Evolutionary conservation across 2,888 invertebrate species (phyloP), one percentile per base, ranked within the genome.

Genomic region (Crioceris asparagi): DNA sequence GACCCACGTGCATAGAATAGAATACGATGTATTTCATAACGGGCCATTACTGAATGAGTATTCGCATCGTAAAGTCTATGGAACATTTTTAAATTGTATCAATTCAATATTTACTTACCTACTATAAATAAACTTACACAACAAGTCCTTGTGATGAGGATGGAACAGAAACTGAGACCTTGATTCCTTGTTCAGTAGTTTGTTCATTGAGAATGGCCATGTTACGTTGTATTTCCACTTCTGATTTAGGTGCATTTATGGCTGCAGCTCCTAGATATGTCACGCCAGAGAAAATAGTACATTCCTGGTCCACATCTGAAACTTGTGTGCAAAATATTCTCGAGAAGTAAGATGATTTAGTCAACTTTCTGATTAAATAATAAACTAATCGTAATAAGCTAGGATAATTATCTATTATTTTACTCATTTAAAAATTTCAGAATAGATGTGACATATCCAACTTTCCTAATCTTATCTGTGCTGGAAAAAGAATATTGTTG

Each of bases 1-100:
- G 80, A 76, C 5, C 97, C 97, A 32, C 92, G 81, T 5, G 92
- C 92, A 66, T 94, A 97, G 69, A 94, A 92, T 44, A 92, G 74
- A 48, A 96, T 94, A 46, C 90, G 79, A 55, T 90, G 88, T 39
- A 96, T 86, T 51, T 90, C 83, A 61, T 91, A 97, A 3, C 83
- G 77, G 0, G 86, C 79, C 64, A 93, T 88, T 46, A 90, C 83
- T 36, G 79, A 72, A 59, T 88, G 84, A 18, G 78, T 77, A 33
- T 70, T 74, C 3, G 85, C 85, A 62, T 97, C 94, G 57, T 91
- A 84, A 5, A 86, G 64, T 21, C 85, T 87, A 62, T 14, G 60
- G 48, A 43, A 17, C 17, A 21, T 7, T 21, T 7, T 21, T 6
- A 21, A 21, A 21, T 21, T 10, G 10, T 7, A 6, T 21, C 21